These are phyloP conservation scores for Schmidtea mediterranea DNA, from an alignment of 1,140 invertebrate genomes.

Conservation along the genomic window DNA sequence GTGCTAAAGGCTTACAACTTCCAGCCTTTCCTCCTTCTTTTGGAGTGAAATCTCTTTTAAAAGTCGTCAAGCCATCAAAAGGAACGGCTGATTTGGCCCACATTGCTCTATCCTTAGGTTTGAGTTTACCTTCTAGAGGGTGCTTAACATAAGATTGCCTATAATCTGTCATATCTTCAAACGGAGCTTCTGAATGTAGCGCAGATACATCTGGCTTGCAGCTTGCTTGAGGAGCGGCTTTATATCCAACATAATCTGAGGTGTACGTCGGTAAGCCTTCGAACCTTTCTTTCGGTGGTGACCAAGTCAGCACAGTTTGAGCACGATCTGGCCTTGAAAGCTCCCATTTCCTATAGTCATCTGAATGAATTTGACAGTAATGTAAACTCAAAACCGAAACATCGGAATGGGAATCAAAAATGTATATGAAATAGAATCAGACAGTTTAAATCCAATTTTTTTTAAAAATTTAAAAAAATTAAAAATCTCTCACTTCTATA, in stretches of 20 bases:
- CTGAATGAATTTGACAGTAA: no score
- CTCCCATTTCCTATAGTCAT: conserved; percentile 24
- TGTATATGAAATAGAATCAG: no score
- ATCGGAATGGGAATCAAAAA: no score
- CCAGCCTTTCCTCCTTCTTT: conserved; percentile 11
- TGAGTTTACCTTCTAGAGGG: conserved; percentile 12
- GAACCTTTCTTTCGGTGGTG: conserved; percentile 16
- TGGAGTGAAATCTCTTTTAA: conserved; percentile 19
- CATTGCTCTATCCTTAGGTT: conserved; percentile 12
- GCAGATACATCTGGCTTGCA: conserved; percentile 17
- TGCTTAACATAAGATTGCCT: conserved; percentile 20
- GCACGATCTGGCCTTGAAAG: conserved; percentile 10
- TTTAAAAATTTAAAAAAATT: no score
- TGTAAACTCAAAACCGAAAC: no score
- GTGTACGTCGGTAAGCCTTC: conserved; percentile 20
- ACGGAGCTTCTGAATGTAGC: conserved; percentile 18
- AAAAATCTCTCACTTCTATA: conserved; percentile 17
- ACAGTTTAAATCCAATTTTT: no score
- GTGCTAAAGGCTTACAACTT: conserved; percentile 17
- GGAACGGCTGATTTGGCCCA: conserved; percentile 11
- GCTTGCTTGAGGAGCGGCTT: conserved; percentile 12
- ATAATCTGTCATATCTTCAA: conserved; percentile 22
- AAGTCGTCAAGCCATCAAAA: conserved; percentile 23
- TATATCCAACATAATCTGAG: conserved; percentile 17
- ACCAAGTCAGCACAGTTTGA: conserved; percentile 12